phyloP scores from a whole-genome alignment of 2,888 invertebrate genomes.

The Ypsolopha scabrella region DNA sequence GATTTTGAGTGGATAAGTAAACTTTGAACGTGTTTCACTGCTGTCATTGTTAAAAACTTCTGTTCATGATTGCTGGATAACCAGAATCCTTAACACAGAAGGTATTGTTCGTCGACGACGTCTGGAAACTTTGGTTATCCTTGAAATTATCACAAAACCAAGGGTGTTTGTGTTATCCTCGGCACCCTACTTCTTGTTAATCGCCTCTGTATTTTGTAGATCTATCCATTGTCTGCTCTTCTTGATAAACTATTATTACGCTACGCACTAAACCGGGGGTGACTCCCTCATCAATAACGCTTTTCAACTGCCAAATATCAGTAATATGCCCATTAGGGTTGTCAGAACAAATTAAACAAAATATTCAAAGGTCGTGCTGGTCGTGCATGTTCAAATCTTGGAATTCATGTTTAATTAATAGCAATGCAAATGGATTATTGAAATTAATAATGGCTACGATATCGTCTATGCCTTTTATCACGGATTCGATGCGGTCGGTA shows the following conservation, averaged over 20 bases:
- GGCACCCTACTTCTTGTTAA: background rate
- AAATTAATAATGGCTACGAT: background rate
- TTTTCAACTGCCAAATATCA: conserved; percentile 21
- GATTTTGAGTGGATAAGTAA: too few species aligned
- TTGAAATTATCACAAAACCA: too few species aligned
- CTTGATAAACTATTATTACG: conserved; percentile 36
- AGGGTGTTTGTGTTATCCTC: background rate
- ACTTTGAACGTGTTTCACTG: too few species aligned
- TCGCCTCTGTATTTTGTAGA: conserved; percentile 1
- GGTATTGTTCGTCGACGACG: too few species aligned
- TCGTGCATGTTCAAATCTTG: background rate
- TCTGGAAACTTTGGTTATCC: too few species aligned
- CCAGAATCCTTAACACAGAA: too few species aligned
- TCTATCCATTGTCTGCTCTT: conserved; percentile 17
- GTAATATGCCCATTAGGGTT: background rate
- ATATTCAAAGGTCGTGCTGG: background rate
- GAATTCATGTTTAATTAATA: background rate
- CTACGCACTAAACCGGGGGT: conserved; percentile 29
- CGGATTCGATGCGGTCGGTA: background rate
- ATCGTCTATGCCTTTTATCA: background rate
- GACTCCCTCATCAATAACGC: conserved; percentile 31
- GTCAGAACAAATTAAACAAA: background rate
- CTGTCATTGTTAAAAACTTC: too few species aligned
- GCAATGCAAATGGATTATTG: conserved; percentile 1
- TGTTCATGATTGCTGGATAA: too few species aligned